phyloP scores from a whole-genome alignment of 2,888 invertebrate species.

The Meghimatium bilineatum region DNA sequence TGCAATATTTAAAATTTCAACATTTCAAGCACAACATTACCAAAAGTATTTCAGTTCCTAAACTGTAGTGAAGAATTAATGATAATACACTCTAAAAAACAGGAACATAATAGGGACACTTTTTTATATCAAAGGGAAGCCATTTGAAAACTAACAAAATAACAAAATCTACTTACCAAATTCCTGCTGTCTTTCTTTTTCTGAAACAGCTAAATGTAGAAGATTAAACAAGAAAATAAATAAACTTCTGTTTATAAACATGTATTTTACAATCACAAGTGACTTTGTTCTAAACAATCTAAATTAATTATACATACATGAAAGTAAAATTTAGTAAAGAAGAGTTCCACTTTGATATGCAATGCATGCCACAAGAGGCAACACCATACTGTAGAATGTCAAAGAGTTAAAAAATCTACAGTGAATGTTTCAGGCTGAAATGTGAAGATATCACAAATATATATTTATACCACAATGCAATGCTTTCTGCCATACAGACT shows the following conservation, averaged over 20 bases:
- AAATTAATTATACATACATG: not conserved
- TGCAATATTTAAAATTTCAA: not conserved
- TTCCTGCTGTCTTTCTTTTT: not conserved
- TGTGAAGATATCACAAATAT: too few species aligned
- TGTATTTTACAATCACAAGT: not conserved
- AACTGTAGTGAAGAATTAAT: too few species aligned
- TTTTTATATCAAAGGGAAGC: not conserved
- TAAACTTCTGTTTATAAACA: not conserved
- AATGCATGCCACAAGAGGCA: too few species aligned
- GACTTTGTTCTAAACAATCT: not conserved
- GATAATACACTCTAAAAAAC: not conserved
- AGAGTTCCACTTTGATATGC: too few species aligned
- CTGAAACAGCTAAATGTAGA: not conserved
- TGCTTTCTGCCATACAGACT: too few species aligned
- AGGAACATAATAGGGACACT: not conserved
- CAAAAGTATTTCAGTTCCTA: not conserved
- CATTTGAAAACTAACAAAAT: not conserved
- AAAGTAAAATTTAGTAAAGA: too few species aligned
- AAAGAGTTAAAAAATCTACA: too few species aligned
- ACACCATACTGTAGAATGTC: too few species aligned
- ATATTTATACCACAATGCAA: too few species aligned
- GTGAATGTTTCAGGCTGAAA: too few species aligned
- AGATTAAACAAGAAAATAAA: not conserved
- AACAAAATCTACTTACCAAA: constrained; percentile 11
- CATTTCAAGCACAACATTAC: not conserved